Percentiles rank a stretch among this genome's conserved stretches.
Evolutionary conservation across 2,797 vertebrate genomes (phyloP).

Genomic region (Cygnus olor): DNA sequence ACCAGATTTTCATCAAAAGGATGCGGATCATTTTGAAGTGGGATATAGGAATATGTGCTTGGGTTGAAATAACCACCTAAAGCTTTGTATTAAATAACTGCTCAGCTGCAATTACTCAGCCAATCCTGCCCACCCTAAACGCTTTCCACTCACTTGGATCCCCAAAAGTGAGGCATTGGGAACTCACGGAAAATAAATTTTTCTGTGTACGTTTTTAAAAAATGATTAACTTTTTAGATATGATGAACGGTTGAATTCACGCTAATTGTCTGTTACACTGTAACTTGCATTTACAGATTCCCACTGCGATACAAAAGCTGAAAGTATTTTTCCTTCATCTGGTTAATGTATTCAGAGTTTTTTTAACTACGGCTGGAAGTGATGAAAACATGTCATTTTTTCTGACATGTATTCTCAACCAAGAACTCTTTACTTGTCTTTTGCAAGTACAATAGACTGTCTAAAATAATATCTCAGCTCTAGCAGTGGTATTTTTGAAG

Average conservation of each 20-base stretch:
- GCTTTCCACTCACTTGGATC: background rate
- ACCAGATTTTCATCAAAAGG: background rate
- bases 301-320: constrained; percentile 60
- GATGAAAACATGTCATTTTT: constrained; percentile 77
- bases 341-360: constrained; percentile 71
- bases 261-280: constrained; percentile 63
- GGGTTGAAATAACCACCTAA: background rate
- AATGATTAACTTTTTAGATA: background rate
- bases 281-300: constrained; percentile 64
- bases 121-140: background rate
- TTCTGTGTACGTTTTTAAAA: background rate
- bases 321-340: constrained; percentile 64
- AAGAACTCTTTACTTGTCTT: constrained; percentile 72
- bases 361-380: constrained; percentile 69
- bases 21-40: background rate
- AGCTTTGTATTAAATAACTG: background rate
- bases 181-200: background rate
- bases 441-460: constrained; percentile 74
- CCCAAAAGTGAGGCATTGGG: background rate
- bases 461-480: constrained; percentile 62
- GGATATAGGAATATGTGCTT: background rate
- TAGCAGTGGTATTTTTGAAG: constrained; percentile 59
- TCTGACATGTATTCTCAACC: constrained; percentile 75
- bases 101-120: background rate
- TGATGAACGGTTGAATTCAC: constrained; percentile 44